Evolutionary conservation across 2,888 invertebrate genomes (phyloP).

Genomic region (Orchesella flavescens): DNA sequence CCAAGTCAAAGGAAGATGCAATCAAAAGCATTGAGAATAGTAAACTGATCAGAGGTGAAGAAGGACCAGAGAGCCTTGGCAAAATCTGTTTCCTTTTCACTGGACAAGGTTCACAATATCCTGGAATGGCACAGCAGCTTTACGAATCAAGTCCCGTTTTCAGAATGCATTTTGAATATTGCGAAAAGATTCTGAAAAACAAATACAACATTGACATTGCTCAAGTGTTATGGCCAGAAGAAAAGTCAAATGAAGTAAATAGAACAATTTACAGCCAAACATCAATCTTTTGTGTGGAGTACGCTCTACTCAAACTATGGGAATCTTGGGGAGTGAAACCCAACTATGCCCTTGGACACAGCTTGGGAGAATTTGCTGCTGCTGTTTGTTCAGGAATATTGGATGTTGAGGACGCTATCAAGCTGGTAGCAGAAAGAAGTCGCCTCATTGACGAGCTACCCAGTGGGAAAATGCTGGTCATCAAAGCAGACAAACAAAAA

Average conservation of each 20-base stretch:
- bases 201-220: conserved; percentile 46
- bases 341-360: too few species aligned
- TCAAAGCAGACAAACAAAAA: conserved; percentile 39
- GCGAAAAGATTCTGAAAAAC: conserved; percentile 37
- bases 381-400: too few species aligned
- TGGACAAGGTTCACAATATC: conserved; percentile 60
- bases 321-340: too few species aligned
- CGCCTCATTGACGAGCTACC: conserved; percentile 56
- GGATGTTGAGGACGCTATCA: too few species aligned
- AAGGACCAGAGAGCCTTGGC: too few species aligned
- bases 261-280: conserved; percentile 65
- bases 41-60: conserved; percentile 4
- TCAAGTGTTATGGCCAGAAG: conserved; percentile 44
- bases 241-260: conserved; percentile 15
- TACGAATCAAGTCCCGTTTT: conserved; percentile 55
- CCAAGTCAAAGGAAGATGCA: conserved; percentile 17
- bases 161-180: conserved; percentile 54
- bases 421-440: too few species aligned
- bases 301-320: too few species aligned
- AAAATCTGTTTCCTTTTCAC: conserved; percentile 62
- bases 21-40: neutral
- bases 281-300: too few species aligned
- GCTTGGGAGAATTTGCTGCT: too few species aligned
- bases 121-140: conserved; percentile 59
- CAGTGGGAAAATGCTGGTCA: conserved; percentile 53